A percentile compares a stretch with the other conserved stretches of the same genome.
Conservation (phyloP, 2,888 invertebrate species). For the Erpobdella octoculata region DNA sequence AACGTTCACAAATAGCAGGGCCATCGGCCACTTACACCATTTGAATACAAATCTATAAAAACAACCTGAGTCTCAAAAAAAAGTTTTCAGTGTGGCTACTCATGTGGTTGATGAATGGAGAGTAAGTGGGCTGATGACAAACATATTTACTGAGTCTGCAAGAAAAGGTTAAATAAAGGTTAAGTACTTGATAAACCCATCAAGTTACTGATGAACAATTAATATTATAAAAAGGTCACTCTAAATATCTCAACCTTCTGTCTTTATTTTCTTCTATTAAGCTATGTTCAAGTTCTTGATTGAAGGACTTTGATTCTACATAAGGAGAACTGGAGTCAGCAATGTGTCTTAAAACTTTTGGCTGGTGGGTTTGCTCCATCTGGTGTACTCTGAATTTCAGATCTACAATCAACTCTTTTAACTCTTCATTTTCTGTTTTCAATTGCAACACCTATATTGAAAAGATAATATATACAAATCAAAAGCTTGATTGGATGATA, state of each 20-base stretch:
- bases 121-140: background rate
- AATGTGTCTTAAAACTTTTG: slow-evolving; percentile 23
- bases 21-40: background rate
- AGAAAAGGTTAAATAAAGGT: background rate
- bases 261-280: background rate
- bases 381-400: slow-evolving; percentile 3
- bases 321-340: slow-evolving; percentile 23
- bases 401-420: background rate
- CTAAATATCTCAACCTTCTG: too few relatives aligned
- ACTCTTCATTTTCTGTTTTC: slow-evolving; percentile 13
- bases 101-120: background rate
- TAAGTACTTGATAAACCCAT: background rate
- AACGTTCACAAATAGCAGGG: background rate
- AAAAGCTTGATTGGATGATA: too few relatives aligned
- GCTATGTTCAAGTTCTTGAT: slow-evolving; percentile 8
- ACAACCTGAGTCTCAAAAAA: background rate
- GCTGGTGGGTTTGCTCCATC: slow-evolving; percentile 12
- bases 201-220: background rate
- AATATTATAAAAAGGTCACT: too few relatives aligned
- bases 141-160: background rate
- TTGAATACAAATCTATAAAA: too few relatives aligned
- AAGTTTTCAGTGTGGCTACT: background rate
- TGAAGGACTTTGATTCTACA: slow-evolving; percentile 15
- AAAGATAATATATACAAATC: background rate
- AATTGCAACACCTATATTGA: slow-evolving; percentile 6